Evolutionary conservation across 2,888 invertebrate genomes (phyloP), one percentile per base, ranked within the genome.

Genomic region (Meandrusa payeni): DNA sequence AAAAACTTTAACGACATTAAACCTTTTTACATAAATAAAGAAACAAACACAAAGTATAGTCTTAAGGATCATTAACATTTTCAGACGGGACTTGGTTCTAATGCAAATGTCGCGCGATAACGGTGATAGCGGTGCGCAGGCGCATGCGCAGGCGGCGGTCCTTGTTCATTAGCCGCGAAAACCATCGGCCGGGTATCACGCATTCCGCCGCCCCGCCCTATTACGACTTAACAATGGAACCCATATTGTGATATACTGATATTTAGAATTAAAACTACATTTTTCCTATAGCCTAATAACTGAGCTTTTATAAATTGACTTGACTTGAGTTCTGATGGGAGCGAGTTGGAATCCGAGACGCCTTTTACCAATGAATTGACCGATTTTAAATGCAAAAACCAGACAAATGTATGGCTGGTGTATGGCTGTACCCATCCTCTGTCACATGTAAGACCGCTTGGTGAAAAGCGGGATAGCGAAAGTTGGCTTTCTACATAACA

Each of bases 11-110:
- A 17, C 4, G 17, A 19, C 15, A 19, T 2, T 19, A 31, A 31
- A 33, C 23, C 11, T 13, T 7, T 33, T 33, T 23, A 13, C 22
- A 7, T 9, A 20, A 29, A 9, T 12, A 29, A 28, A 28, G 20
- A 20, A n/a, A n/a, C n/a, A n/a, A n/a, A n/a, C n/a, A 2, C 7
- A 17, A 15, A 24, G 7, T 3, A 13, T 15, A 43, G 22, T 11
- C 38, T 19, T 20, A 38, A 31, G 3, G 32, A 39, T 44, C 38
- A 44, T 44, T 44, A 44, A 39, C 43, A 38, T 37, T 43, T 37
- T 47, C 43, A 52, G 43, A 46, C 45, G 41, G 33, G 43, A 32
- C 49, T 52, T 54, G 57, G 51, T 52, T 63, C 55, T 55, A 55
- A 52, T 56, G 46, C 50, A 48, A 54, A 40, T 43, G 33, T 34